Evolutionary conservation across 2,888 invertebrate species (phyloP), one percentile per base, ranked within the genome.

Genomic region (Odontomyia ornata): DNA sequence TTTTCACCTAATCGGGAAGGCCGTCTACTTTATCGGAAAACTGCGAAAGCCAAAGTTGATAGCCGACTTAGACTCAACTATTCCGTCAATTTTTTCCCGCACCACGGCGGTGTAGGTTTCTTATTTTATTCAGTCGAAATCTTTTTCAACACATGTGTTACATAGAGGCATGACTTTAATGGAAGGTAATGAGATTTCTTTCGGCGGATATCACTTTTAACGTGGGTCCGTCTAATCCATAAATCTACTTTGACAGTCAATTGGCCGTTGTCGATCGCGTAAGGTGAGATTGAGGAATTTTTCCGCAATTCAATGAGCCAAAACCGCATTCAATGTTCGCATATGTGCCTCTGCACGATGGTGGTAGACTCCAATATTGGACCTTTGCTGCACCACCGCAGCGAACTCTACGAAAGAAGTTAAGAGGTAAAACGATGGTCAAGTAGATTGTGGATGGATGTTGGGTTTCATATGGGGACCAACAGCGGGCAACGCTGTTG

Each of bases 131-230:
- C 9, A 5, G 1, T 67, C 21, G 13, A n/a, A 43, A 30, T 23
- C 36, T 23, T 67, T 67, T 67, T 18, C 67, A 67, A 43, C 67
- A 43, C 43, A 67, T 36, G 36, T 57, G 60, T 60, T 73, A 23
- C 73, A 73, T 60, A 57, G 73, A 57, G 52, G 60, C 73, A 57
- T 73, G 73, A 30, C 60, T 57, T 57, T 73, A 73, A 73, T 73
- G 73, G 73, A 15, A 57, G 30, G 73, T 73, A 73, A 73, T 73
- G 73, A 73, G 73, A 73, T 73, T 73, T 73, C 73, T 73, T 73
- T 73, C 21, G 73, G 57, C 36, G 73, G 57, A 73, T 57, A 73
- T 73, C 73, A 18, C 73, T 57, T 60, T 52, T 73, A 0, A 25
- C 60, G 30, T 60, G 30, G 56, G 56, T 56, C 21, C n/a, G 73